Evolutionary conservation across 1,140 invertebrate genomes (phyloP), one percentile per base, ranked within the genome.

Genomic region (Drosophila ficusphila): DNA sequence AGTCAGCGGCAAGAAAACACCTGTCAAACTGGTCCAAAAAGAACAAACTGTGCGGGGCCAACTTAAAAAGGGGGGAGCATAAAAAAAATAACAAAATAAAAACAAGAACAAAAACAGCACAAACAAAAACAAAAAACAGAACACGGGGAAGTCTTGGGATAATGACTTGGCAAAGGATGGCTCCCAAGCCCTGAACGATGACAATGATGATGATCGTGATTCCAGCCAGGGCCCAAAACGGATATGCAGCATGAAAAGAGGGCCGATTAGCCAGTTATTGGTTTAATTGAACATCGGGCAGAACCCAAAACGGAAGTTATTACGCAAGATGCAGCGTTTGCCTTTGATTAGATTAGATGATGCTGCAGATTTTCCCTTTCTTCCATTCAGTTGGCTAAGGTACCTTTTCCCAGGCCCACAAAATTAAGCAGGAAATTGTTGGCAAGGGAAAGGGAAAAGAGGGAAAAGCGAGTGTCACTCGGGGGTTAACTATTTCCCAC

Each of bases 1-100:
- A 86, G 82, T 78, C 78, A 81, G 77, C 83, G 77, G 77, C 83
- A 75, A 89, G 82, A 88, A 73, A 89, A 88, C 82, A 88, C 82
- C 82, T 88, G 82, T 88, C 82, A 88, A 88, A 88, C 82, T 75
- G 82, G 82, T 88, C 83, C 82, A 86, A 75, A 75, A 83, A 41
- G 48, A 48, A 54, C 36, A 64, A 23, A 54, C 38, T 57, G 46
- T 49, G 38, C 44, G 44, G 61, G 42, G 41, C 34, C 41, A 56
- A 33, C 33, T 29, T 18, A 52, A 41, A 36, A 8, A 2, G 2
- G n/a, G n/a, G n/a, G n/a, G n/a, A n/a, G n/a, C n/a, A n/a, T n/a
- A n/a, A n/a, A 18, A 38, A 8, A 9, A 57, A 57, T 54, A 49
- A 47, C 18, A 68, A 8, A 48, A 29, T 16, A 58, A 56, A 47